phyloP scores from a whole-genome alignment of 2,888 invertebrate species.

The Cheilosia soror region DNA sequence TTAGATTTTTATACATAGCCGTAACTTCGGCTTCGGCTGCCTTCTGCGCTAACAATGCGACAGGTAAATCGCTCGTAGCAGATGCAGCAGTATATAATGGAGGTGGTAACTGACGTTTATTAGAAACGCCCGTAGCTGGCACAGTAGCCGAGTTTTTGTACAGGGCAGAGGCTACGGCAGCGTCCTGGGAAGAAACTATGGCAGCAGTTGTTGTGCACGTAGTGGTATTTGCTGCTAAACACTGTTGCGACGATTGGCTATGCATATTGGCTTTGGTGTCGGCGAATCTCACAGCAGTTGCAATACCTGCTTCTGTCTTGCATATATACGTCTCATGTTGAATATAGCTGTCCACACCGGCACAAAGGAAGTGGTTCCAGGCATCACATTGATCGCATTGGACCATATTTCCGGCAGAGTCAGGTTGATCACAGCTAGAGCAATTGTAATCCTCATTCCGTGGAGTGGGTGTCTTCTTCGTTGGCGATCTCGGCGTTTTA shows the following conservation, averaged over 20 bases:
- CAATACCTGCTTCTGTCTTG: not conserved
- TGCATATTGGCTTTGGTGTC: not conserved
- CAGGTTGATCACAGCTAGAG: conserved; percentile 2
- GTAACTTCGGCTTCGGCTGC: conserved; percentile 30
- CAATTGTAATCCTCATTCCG: not conserved
- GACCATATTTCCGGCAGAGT: conserved; percentile 7
- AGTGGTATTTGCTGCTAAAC: not conserved
- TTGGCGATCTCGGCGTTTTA: too few species aligned
- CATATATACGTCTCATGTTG: not conserved
- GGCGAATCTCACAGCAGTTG: not conserved
- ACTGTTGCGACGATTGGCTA: not conserved
- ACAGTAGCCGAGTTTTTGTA: not conserved
- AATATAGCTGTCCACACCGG: conserved; percentile 8
- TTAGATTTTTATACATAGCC: conserved; percentile 14
- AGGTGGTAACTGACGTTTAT: not conserved
- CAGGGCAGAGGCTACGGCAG: conserved; percentile 4
- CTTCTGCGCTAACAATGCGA: not conserved
- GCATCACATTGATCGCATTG: conserved; percentile 11
- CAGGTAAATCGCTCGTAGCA: not conserved
- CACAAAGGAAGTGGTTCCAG: conserved; percentile 18
- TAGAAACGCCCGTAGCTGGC: not conserved
- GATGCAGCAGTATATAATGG: not conserved
- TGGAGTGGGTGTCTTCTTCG: not conserved
- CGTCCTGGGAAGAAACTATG: conserved; percentile 3
- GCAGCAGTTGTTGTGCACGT: not conserved